phyloP scores from a whole-genome alignment of 2,113 vertebrate genomes.

The Cyanistes caeruleus region DNA sequence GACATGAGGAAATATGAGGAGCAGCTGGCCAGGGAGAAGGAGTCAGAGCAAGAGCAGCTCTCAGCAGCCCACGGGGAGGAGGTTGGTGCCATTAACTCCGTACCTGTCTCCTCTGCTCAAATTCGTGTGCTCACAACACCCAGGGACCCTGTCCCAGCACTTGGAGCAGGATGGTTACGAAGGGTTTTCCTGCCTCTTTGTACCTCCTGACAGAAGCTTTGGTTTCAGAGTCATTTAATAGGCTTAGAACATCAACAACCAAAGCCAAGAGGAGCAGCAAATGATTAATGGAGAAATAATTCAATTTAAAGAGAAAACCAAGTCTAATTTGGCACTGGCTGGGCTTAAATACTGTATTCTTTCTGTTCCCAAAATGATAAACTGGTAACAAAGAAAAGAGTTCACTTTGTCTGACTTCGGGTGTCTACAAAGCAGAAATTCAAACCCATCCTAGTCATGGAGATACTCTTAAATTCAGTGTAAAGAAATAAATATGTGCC shows the following conservation, averaged over 20 bases:
- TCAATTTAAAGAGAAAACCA: neutral
- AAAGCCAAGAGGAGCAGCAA: neutral
- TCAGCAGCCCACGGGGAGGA: neutral
- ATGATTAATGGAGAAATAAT: neutral
- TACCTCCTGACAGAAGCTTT: neutral
- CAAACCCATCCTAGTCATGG: neutral
- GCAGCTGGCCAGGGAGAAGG: constrained; percentile 74
- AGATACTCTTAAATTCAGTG: neutral
- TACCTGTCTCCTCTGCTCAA: neutral
- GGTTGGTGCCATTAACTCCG: neutral
- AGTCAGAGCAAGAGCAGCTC: neutral
- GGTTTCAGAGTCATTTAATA: neutral
- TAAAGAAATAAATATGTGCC: neutral
- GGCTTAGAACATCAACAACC: neutral
- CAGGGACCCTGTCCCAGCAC: neutral
- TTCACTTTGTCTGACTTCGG: neutral
- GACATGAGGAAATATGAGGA: constrained; percentile 87
- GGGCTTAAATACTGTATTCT: neutral
- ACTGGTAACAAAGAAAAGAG: neutral
- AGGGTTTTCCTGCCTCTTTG: neutral
- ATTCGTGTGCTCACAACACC: accelerated
- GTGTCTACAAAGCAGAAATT: neutral
- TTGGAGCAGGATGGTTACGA: neutral
- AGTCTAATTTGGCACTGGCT: neutral
- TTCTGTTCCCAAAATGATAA: neutral